Conservation (phyloP, 2,113 vertebrate species). For the Embiotoca jacksoni region DNA sequence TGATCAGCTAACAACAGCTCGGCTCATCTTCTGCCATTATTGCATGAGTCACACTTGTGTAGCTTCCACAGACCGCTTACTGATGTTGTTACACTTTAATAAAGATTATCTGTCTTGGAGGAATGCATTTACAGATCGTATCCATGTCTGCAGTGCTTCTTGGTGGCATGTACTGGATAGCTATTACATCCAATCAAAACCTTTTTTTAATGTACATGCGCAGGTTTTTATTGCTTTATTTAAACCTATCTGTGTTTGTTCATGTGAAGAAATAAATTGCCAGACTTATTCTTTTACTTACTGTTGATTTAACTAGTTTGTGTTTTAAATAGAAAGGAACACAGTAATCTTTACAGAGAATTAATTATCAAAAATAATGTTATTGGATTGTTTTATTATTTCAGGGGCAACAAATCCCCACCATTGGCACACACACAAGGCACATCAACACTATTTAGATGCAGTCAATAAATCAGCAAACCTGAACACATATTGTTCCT, state of each 20-base stretch:
- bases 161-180: no score
- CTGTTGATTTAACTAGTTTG: slow-evolving; percentile 4
- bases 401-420: slow-evolving; percentile 4
- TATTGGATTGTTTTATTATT: slow-evolving; percentile 16
- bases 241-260: neutral
- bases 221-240: slow-evolving; percentile 10
- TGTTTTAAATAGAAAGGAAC: slow-evolving; percentile 9
- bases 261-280: neutral
- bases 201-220: no score
- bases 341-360: slow-evolving; percentile 19
- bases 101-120: neutral
- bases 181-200: no score
- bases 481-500: neutral
- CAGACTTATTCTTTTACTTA: slow-evolving; percentile 2
- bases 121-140: neutral
- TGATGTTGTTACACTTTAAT: neutral
- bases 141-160: neutral
- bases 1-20: neutral
- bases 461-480: neutral
- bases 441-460: neutral
- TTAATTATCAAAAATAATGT: slow-evolving; percentile 23
- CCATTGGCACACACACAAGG: neutral
- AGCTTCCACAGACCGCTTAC: no score
- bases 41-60: neutral
- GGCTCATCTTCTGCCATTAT: neutral